Base-by-base conservation (phyloP, 1,140 invertebrate species). In the Lepidurus apus region DNA sequence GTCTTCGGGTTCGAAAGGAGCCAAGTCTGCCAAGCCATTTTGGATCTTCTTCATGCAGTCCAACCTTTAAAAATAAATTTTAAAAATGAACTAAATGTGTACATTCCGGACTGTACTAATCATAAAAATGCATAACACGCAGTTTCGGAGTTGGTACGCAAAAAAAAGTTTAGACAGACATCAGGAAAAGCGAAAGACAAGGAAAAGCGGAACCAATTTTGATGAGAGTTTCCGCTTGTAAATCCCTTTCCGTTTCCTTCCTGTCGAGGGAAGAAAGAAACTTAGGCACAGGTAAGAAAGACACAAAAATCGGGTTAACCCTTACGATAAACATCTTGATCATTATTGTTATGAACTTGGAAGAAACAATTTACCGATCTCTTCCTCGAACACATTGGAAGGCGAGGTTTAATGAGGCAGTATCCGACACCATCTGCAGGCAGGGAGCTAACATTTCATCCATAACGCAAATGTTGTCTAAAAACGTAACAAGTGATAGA, bases 1-100 rank as follows among this genome's bases (percentile, higher is more conserved):
- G 81, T 93, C 91, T 82, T 94, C 93, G 1, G 93, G 92, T 82
- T 95, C 93, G 1, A 92, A 89, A 13, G 91, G 90, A 21, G 91
- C 89, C 42, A 95, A 88, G 84, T 96, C 94, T 0, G 93, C 93
- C 81, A 92, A 87, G 65, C 91, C 88, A 81, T 90, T 87, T 74
- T 91, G 88, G 42, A 96, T 90, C 83, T 89, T 88, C 26, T 89
- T 86, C 81, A 95, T 88, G 82, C 94, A 96, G 47, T 93, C 91
- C 78, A 93, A 83, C 77, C 93, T 93, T 82, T 42, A 84, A 85
- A 80, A 76, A 73, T 44, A 76, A 44, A n/a, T 77, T 3, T 0
- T 5, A 21, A n/a, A 65, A 65, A 21, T 47, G 6, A 65, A 3
- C 8, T 7, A 65, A 7, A 11, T 3, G 13, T 13, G 21, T n/a